phyloP scores from a whole-genome alignment of 2,113 vertebrate genomes.

The Eublepharis macularius region DNA sequence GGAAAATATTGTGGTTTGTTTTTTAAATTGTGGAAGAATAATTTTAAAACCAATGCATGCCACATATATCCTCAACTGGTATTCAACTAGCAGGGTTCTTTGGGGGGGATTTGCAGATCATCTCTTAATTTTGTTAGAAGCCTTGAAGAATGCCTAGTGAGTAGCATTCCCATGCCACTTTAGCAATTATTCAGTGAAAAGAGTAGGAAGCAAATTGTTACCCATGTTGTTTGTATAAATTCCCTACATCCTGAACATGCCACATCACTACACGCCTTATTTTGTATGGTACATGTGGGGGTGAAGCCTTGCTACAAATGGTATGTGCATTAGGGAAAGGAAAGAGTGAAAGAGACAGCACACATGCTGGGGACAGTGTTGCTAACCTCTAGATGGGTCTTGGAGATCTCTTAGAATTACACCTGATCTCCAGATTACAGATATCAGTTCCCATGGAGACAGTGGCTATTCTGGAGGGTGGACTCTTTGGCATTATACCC shows the following conservation, averaged over 20 bases:
- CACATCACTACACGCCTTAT: neutral
- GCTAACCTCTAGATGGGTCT: no score
- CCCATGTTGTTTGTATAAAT: neutral
- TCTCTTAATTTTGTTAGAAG: neutral
- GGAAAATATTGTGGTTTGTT: no score
- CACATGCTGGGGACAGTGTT: neutral
- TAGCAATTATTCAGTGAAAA: neutral
- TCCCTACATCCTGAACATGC: neutral
- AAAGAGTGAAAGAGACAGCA: neutral
- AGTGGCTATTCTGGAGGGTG: no score
- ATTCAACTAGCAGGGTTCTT: no score
- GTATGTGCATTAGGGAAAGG: neutral
- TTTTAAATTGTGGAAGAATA: no score
- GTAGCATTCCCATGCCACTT: neutral
- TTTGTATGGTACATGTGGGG: neutral
- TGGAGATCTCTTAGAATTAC: no score
- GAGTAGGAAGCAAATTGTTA: neutral
- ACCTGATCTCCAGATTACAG: no score
- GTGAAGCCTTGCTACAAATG: neutral
- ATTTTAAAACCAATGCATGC: no score
- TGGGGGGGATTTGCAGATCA: neutral
- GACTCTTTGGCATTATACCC: no score
- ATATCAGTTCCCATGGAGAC: no score
- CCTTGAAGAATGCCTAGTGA: neutral
- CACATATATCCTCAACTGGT: no score